Conservation (phyloP, 1,140 invertebrate genomes). For the Harpegnathos saltator region DNA sequence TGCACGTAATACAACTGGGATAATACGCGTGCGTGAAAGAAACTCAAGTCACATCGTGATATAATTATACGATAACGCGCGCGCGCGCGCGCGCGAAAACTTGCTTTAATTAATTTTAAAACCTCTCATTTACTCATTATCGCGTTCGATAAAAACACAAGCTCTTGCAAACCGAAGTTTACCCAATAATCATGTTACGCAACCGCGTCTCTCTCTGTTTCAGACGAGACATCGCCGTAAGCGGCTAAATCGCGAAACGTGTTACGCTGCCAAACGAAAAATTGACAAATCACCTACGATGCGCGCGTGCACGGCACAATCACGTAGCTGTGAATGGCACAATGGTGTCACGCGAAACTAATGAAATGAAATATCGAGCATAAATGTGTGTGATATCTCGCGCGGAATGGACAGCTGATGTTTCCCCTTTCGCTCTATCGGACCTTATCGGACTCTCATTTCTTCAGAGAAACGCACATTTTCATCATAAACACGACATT, state of each 20-base stretch:
- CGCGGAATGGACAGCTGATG: not conserved
- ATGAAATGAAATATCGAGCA: not conserved
- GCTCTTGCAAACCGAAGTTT: not conserved
- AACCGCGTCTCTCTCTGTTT: not conserved
- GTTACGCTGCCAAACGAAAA: not conserved
- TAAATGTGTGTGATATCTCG: not conserved
- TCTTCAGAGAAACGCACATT: not conserved
- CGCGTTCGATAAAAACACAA: not conserved
- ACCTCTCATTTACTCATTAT: not conserved
- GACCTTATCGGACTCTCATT: conserved; percentile 2
- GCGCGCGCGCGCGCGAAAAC: too few species aligned
- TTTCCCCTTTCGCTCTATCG: not conserved
- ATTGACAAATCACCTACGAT: not conserved
- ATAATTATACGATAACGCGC: conserved; percentile 22
- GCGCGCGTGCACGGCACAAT: not conserved
- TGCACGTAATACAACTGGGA: too few species aligned
- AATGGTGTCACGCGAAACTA: conserved; percentile 24
- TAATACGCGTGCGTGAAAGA: not conserved
- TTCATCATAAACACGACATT: not conserved
- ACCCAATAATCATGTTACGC: too few species aligned
- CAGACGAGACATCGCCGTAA: not conserved
- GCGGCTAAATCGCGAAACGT: not conserved
- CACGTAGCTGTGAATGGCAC: not conserved
- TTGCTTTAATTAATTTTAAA: too few species aligned
- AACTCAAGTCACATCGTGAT: not conserved